Base-by-base conservation (phyloP, 2,888 invertebrate genomes). In the Drosophila mercatorum region DNA sequence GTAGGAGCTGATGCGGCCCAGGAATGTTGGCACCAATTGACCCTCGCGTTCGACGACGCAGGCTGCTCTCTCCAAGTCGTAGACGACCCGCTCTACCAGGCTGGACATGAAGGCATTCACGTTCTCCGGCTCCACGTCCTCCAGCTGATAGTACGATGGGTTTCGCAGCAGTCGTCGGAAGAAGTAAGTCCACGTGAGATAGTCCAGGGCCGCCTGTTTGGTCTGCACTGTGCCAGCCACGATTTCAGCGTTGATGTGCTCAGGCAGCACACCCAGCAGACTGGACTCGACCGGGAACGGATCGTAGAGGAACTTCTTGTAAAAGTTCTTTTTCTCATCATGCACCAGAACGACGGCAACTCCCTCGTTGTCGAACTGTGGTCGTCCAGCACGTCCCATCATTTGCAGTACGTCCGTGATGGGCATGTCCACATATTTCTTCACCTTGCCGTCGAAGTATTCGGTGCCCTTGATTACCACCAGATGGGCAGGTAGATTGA, bases 391-490 rank as follows among this genome's bases (percentile, higher is more conserved):
- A 65, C 99, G 94, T 2, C 99, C 99, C 96, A 99, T 99, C 99
- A 99, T 99, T 93, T 99, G 99, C 66, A 99, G 94, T 0, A 99
- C 99, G 93, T 99, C 99, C 0, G 99, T 99, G 57, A 99, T 99
- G 0, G 99, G 99, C 97, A 99, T 99, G 91, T 99, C 99, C 11
- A 99, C 98, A 93, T 99, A 99, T 81, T 98, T 95, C 91, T 98
- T 97, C 36, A 96, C 95, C 92, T 99, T 99, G 1, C 98, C 99
- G 92, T 99, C 99, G 92, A 96, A 99, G 93, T 98, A 99, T 93
- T 99, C 99, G 0, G 99, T 99, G 68, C 99, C 98, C 93, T 99
- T 99, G 80, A 99, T 96, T n/a, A 99, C 96, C 0, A 99, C 99
- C 57, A 99, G 93, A 93, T 99, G 99, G 0, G 99, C 99, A 2